Percentiles rank a stretch among this genome's conserved stretches.
These are phyloP conservation scores for Wasmannia auropunctata DNA, from an alignment of 1,140 invertebrate species.

Conservation along the genomic window DNA sequence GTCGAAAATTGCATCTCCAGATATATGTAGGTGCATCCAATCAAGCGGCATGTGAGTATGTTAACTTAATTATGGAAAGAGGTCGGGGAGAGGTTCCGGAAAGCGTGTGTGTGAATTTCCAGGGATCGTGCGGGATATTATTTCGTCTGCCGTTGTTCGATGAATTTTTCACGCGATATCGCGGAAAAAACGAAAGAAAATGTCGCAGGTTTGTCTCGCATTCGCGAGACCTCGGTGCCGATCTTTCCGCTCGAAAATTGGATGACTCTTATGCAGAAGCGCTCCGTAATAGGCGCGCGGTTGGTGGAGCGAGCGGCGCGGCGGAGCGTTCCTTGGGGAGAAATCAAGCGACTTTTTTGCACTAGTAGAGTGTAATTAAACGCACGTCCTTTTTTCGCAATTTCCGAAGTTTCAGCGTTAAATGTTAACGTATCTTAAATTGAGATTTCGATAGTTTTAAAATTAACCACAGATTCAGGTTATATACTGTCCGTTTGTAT, in stretches of 20 bases:
- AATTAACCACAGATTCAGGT: background rate
- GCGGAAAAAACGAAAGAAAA: background rate
- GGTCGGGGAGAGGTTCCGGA: background rate
- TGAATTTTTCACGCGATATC: background rate
- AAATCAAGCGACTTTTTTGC: slow-evolving; percentile 9
- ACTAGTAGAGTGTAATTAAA: slow-evolving; percentile 22
- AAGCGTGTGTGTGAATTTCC: background rate
- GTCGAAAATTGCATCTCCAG: slow-evolving; percentile 59
- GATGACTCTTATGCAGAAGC: slow-evolving; percentile 12
- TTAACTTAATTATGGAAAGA: slow-evolving; percentile 48
- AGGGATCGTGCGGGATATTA: background rate
- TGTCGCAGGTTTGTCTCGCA: background rate
- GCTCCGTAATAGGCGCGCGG: slow-evolving; percentile 5
- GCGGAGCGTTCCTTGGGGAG: background rate
- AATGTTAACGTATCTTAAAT: background rate
- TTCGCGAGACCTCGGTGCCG: background rate
- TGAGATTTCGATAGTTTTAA: background rate
- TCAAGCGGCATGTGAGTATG: slow-evolving; percentile 37
- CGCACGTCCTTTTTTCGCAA: background rate
- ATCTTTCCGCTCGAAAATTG: slow-evolving; percentile 32
- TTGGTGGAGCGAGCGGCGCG: background rate
- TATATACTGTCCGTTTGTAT: background rate
- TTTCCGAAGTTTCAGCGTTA: background rate
- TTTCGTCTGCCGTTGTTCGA: background rate
- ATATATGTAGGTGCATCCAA: slow-evolving; percentile 58